Evolutionary conservation across 2,113 vertebrate genomes (phyloP).

Genomic region (Eulemur macaco): DNA sequence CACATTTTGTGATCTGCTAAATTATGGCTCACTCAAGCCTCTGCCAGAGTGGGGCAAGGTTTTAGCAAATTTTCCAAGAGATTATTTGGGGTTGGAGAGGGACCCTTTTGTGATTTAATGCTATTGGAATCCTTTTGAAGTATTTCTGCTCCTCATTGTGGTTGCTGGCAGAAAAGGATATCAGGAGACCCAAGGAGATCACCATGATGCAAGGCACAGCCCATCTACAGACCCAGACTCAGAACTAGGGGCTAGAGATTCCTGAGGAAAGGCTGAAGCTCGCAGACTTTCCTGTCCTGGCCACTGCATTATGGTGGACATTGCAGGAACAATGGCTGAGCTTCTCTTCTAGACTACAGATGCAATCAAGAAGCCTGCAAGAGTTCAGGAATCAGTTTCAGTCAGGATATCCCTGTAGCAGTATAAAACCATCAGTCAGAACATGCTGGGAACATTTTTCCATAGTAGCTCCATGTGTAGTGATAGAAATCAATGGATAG

Average conservation of each 20-base stretch:
- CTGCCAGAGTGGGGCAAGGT: not conserved
- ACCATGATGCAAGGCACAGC: not conserved
- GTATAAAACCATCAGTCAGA: not conserved
- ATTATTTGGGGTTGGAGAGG: not conserved
- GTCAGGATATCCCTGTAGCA: not conserved
- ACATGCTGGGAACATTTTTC: not conserved
- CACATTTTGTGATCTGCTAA: not conserved
- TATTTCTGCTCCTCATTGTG: not conserved
- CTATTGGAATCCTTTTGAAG: not conserved
- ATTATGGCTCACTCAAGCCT: not conserved
- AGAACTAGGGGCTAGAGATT: not conserved
- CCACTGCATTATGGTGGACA: not conserved
- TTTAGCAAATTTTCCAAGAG: not conserved
- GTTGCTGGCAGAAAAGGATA: not conserved
- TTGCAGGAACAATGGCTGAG: not conserved
- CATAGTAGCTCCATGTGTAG: not conserved
- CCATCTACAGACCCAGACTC: not conserved
- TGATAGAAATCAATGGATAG: not conserved
- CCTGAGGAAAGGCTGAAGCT: not conserved
- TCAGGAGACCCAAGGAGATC: not conserved
- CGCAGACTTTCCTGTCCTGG: not conserved
- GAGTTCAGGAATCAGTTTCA: not conserved
- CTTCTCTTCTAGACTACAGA: not conserved
- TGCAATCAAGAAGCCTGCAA: not conserved
- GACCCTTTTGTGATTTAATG: not conserved